Conservation (phyloP, 2,113 vertebrate species). For the Kobus ellipsiprymnus region DNA sequence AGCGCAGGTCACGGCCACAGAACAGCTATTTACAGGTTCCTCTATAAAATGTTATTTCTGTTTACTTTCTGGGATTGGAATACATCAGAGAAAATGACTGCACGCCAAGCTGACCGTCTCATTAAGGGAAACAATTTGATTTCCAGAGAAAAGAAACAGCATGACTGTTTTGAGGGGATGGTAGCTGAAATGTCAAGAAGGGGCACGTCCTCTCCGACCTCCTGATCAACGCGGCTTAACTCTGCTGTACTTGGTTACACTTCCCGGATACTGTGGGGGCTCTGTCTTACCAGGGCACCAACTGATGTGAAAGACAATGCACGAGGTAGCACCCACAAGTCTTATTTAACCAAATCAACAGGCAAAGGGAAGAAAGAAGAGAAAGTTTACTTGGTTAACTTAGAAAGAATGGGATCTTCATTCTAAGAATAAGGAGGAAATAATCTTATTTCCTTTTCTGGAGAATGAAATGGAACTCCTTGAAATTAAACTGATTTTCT, state of each 20-base stretch:
- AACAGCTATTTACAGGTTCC: not conserved
- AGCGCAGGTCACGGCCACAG: not conserved
- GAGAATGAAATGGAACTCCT: not conserved
- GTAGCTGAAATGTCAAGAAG: not conserved
- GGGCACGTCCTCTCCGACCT: too few species aligned
- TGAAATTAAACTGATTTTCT: not conserved
- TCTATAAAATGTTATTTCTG: not conserved
- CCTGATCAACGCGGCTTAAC: not conserved
- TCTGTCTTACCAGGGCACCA: not conserved
- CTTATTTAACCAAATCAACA: slow-evolving; percentile 11
- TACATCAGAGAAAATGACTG: not conserved
- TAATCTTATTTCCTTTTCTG: not conserved
- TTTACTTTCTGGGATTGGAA: not conserved
- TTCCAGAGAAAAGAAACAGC: not conserved
- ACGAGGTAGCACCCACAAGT: not conserved
- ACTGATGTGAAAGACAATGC: not conserved
- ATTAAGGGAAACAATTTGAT: not conserved
- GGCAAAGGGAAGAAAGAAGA: not conserved
- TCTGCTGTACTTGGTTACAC: not conserved
- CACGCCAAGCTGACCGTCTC: not conserved
- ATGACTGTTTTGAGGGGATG: not conserved
- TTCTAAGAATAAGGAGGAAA: not conserved
- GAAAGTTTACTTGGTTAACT: not conserved
- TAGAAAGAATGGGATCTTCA: not conserved
- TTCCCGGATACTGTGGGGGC: not conserved